Conservation (phyloP, 2,888 invertebrate genomes). For the Criorhina ranunculi region DNA sequence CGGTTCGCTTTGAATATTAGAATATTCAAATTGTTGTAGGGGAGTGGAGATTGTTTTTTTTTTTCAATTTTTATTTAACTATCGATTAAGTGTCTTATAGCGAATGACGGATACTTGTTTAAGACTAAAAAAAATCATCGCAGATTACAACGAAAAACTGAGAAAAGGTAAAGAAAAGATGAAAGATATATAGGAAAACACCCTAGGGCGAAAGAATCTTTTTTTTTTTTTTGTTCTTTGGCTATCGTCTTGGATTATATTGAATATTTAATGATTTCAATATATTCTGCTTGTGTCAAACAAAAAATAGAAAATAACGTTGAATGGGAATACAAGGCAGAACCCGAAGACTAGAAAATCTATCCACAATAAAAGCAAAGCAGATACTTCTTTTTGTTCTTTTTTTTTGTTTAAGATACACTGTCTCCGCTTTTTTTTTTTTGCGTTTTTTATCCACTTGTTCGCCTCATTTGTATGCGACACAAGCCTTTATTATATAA, state of each 20-base stretch:
- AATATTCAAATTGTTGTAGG: constrained; percentile 45
- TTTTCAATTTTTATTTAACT: constrained; percentile 17
- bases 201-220: constrained; percentile 21
- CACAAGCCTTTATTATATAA: constrained; percentile 64
- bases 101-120: constrained; percentile 13
- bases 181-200: background rate
- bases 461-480: constrained; percentile 58
- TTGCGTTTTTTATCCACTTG: constrained; percentile 41
- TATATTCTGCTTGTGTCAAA: constrained; percentile 2
- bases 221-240: constrained; percentile 11
- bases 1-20: constrained; percentile 26
- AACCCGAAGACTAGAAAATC: constrained; percentile 2
- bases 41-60: constrained; percentile 38
- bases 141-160: background rate
- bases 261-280: constrained; percentile 45
- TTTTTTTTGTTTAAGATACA: constrained; percentile 13
- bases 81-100: constrained; percentile 26
- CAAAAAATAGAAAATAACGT: background rate
- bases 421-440: constrained; percentile 33
- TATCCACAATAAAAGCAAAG: constrained; percentile 2
- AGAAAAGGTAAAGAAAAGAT: background rate
- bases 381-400: constrained; percentile 13
- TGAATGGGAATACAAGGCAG: background rate
- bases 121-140: background rate
- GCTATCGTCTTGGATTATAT: constrained; percentile 10